Conservation (phyloP, 2,797 vertebrate species). For the Urocyon cinereoargenteus region DNA sequence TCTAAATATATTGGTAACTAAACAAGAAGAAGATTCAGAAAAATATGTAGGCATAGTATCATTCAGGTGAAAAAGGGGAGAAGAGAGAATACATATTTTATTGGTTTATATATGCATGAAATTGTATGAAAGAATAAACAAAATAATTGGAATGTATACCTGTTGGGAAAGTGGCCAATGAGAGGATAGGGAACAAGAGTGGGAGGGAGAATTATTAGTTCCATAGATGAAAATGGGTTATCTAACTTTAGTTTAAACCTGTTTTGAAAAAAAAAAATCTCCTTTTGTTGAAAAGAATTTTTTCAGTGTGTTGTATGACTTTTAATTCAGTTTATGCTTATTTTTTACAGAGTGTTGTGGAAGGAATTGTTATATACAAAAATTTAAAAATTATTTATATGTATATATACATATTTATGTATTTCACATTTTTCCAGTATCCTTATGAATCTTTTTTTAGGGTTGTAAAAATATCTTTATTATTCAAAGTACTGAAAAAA, state of each 20-base stretch:
- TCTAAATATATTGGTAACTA: conserved; percentile 35
- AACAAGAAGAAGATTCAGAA: conserved; percentile 13
- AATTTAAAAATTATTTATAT: background rate
- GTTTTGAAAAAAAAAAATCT: background rate
- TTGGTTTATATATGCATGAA: background rate
- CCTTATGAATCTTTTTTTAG: background rate
- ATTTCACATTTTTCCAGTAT: background rate
- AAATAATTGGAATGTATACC: conserved; percentile 41
- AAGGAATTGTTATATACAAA: background rate
- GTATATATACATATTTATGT: background rate
- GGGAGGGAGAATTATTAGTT: conserved; percentile 35
- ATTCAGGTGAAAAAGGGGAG: conserved; percentile 12
- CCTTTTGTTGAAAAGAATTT: conserved; percentile 37
- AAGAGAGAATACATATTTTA: conserved; percentile 20
- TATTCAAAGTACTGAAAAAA: background rate
- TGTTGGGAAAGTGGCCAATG: conserved; percentile 38
- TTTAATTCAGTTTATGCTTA: conserved; percentile 56
- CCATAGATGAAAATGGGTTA: conserved; percentile 13
- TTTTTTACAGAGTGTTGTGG: conserved; percentile 8
- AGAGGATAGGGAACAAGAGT: background rate
- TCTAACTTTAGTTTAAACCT: conserved; percentile 53
- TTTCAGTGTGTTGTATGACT: background rate
- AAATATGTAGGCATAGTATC: background rate
- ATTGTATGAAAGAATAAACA: conserved; percentile 20
- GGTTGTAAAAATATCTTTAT: background rate